Evolutionary conservation across 2,888 invertebrate species (phyloP).

Genomic region (Deilephila elpenor): DNA sequence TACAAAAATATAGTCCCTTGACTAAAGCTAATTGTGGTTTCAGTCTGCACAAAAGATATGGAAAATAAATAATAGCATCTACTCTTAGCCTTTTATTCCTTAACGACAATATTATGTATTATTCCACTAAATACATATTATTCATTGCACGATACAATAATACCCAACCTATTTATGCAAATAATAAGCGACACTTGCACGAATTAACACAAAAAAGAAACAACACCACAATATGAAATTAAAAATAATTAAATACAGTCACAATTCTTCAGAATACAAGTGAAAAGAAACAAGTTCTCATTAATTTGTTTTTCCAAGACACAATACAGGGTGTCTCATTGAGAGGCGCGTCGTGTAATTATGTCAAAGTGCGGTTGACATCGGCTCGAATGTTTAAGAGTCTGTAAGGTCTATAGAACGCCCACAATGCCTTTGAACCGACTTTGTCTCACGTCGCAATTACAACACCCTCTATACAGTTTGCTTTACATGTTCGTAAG

Average conservation of each 20-base stretch:
- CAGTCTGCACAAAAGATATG: too few species aligned
- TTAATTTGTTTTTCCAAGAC: conserved; percentile 69
- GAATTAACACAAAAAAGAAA: background rate
- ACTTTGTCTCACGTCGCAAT: conserved; percentile 82
- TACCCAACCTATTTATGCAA: background rate
- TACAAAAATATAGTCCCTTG: too few species aligned
- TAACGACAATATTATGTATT: background rate
- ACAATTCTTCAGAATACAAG: conserved; percentile 38
- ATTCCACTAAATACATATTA: background rate
- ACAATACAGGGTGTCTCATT: conserved; percentile 69
- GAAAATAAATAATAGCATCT: too few species aligned
- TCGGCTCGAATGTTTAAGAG: conserved; percentile 78
- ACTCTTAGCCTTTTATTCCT: background rate
- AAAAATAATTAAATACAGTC: conserved; percentile 34
- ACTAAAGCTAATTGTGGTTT: too few species aligned
- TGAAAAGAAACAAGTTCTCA: conserved; percentile 48
- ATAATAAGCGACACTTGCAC: background rate
- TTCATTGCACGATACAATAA: background rate
- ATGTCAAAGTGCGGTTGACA: conserved; percentile 72
- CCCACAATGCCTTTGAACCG: conserved; percentile 78
- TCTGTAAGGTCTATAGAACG: conserved; percentile 74
- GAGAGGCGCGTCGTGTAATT: conserved; percentile 73
- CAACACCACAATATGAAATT: background rate
- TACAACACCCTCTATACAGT: conserved; percentile 75
- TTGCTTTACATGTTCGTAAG: conserved; percentile 39